phyloP scores from a whole-genome alignment of 2,888 invertebrate species.

The Troides aeacus region DNA sequence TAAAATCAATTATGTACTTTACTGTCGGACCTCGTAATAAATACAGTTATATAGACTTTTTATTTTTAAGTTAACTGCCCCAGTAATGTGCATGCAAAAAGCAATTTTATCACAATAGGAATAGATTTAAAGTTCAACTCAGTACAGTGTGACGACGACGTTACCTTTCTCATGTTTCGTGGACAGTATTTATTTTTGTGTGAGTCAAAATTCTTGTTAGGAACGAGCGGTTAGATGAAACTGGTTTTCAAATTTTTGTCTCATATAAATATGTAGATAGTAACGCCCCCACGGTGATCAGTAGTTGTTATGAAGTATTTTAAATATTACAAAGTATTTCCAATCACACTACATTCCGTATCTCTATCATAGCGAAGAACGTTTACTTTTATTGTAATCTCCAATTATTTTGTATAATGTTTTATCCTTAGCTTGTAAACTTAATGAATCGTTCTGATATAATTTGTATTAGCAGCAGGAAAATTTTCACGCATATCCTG shows the following conservation, averaged over 20 bases:
- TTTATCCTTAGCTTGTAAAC: constrained; percentile 32
- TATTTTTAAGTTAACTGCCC: constrained; percentile 61
- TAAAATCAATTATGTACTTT: constrained; percentile 77
- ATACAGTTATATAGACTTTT: constrained; percentile 67
- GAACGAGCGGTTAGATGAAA: constrained; percentile 66
- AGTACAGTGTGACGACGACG: constrained; percentile 51
- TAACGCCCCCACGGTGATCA: constrained; percentile 68
- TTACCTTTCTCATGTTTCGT: constrained; percentile 74
- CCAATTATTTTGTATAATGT: constrained; percentile 41
- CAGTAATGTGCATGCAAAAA: constrained; percentile 47
- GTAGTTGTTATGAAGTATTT: constrained; percentile 58
- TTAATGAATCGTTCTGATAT: background rate
- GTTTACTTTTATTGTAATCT: constrained; percentile 41
- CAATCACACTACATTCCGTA: constrained; percentile 55
- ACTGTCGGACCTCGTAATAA: constrained; percentile 75
- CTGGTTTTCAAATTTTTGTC: constrained; percentile 69
- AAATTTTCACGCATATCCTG: too few relatives aligned
- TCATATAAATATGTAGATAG: constrained; percentile 72
- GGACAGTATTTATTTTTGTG: constrained; percentile 77
- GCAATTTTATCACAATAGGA: constrained; percentile 51
- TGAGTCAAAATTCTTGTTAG: constrained; percentile 77
- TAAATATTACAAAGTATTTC: constrained; percentile 56
- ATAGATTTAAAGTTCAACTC: constrained; percentile 56
- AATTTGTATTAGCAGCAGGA: background rate
- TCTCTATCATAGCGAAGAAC: constrained; percentile 43